Evolutionary conservation across 2,113 vertebrate genomes (phyloP), one percentile per base, ranked within the genome.

Genomic region (Synodontis membranacea): DNA sequence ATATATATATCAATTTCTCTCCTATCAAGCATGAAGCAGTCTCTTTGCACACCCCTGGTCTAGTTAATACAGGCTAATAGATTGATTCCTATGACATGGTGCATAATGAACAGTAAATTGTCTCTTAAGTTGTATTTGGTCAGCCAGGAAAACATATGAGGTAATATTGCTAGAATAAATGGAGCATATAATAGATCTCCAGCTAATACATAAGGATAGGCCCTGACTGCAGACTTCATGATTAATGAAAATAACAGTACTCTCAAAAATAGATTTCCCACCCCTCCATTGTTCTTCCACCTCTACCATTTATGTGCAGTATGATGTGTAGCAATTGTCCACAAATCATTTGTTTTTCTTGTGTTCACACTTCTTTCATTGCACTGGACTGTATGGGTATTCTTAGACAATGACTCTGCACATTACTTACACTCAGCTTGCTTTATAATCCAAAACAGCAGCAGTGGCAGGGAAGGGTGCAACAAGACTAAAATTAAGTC

Each of bases 101-200:
- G 98, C 97, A 99, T 99, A 99, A 99, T 99, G 97, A 99, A 99
- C 97, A 98, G 97, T 98, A 99, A 99, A 99, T 99, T 99, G 97
- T 99, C 97, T 99, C 96, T 97, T 99, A 98, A 98, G 97, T 98
- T 97, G 97, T 99, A 99, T 99, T 99, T 98, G 97, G 97, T 97
- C 96, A 96, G 96, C 96, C 97, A 97, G 97, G 98, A 99, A 99
- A 99, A 99, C 97, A 99, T 99, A 99, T 98, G 97, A 98, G 97
- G 97, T 98, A 99, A 99, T 99, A 99, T 97, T 96, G 97, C 96
- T 95, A 91, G 93, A 94, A 94, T 97, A 99, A 99, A 99, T 99
- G 98, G 97, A 97, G 96, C 98, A 96, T 98, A 98, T 99, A 99
- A 99, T 99, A 97, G 97, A 98, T 99, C 97, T 97, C 96, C 96